Conservation (phyloP, 2,888 invertebrate genomes). For the Leptodirus hochenwartii region DNA sequence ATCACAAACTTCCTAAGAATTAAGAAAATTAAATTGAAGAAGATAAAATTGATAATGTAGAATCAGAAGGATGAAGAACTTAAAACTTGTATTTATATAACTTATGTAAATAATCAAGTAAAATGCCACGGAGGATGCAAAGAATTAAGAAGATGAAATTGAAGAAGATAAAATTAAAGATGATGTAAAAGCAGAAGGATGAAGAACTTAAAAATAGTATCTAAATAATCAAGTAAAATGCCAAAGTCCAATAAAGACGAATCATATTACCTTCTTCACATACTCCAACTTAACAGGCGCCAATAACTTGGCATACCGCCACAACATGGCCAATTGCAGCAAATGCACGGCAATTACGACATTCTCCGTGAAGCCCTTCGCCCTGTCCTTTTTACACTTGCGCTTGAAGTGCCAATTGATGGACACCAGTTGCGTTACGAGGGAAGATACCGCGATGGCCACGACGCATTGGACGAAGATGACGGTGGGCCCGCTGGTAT, state of each 20-base stretch:
- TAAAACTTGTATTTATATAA: too few species aligned
- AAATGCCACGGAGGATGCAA: too few species aligned
- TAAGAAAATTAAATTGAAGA: too few species aligned
- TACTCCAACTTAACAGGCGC: conserved; percentile 65
- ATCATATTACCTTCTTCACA: conserved; percentile 74
- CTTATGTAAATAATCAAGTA: too few species aligned
- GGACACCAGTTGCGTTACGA: conserved; percentile 60
- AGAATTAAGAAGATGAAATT: too few species aligned
- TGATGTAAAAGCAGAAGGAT: too few species aligned
- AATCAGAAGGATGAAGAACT: too few species aligned
- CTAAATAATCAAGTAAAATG: too few species aligned
- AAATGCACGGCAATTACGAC: conserved; percentile 43
- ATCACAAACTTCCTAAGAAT: conserved; percentile 48
- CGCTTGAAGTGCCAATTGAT: conserved; percentile 51
- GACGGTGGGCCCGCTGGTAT: conserved; percentile 35
- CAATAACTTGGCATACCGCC: conserved; percentile 70
- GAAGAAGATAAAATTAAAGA: too few species aligned
- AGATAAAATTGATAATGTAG: too few species aligned
- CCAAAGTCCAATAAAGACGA: too few species aligned
- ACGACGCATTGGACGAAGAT: conserved; percentile 48
- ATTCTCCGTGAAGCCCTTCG: conserved; percentile 5
- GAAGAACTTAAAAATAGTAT: too few species aligned
- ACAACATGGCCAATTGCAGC: conserved; percentile 52
- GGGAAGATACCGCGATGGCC: conserved; percentile 51
- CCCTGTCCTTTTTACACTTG: conserved; percentile 11